Base-by-base conservation (phyloP, 1,140 invertebrate species). In the Heliconius congener region DNA sequence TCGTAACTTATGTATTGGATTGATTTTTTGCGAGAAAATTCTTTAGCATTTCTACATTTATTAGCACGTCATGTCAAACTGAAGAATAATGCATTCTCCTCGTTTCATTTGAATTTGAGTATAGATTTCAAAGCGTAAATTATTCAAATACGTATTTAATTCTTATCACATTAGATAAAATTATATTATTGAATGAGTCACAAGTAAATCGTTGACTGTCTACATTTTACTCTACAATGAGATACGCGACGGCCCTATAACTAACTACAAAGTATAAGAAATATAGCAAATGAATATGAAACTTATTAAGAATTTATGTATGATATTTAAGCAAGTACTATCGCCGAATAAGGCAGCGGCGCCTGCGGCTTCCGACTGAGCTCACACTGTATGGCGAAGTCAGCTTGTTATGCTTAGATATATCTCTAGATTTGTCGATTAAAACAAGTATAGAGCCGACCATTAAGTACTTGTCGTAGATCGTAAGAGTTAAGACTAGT, bases 381-480 rank as follows among this genome's bases (percentile, higher is more conserved):
- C 23, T 55, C 19, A 30, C 71, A 46, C 70, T 71, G 74, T 42
- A 78, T 71, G 72, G 76, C 46, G 50, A 60, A 16, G 74, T 37
- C 74, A 39, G 37, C 55, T 78, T 39, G 73, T 78, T 73, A 73
- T 73, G 70, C 46, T 72, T 34, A 70, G 60, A 66, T 66, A 16
- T n/a, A 66, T 71, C 66, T 71, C 71, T 34, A 78, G 76, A 78
- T 78, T 42, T 60, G 50, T 73, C 74, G 71, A 78, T 78, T 52
- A 52, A 72, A 19, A 42, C 46, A 23, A 19, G 74, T 55, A 75
- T 52, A 71, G 73, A n/a, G 46, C n/a, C 55, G 76, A 73, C 73
- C 23, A 70, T 77, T 74, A 71, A 76, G 57, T 76, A 46, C 37
- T 76, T 70, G 74, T 76, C 74, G 39, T 76, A 76, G 74, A 76